These are phyloP conservation scores for Lithophane socia DNA, from an alignment of 2,888 invertebrate genomes.

Conservation along the genomic window DNA sequence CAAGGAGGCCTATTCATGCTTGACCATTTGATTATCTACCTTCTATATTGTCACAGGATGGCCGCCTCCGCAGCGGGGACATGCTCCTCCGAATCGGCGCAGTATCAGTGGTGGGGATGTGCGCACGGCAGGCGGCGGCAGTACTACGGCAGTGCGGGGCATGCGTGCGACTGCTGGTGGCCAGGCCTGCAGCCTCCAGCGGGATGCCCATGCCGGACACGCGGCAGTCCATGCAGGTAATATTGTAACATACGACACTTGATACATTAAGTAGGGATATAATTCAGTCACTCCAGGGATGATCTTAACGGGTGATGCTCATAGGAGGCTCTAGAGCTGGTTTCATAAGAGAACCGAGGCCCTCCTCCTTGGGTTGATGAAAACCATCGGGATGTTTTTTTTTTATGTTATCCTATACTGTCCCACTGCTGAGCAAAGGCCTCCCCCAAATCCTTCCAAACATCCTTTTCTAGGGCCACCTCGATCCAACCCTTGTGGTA, in stretches of 20 bases:
- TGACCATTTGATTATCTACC: too few species aligned
- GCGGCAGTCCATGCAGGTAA: constrained; percentile 55
- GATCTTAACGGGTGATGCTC: background rate
- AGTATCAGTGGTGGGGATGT: constrained; percentile 97
- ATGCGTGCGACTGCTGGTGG: constrained; percentile 96
- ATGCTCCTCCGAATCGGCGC: constrained; percentile 98
- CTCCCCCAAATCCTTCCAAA: too few species aligned
- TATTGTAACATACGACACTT: background rate
- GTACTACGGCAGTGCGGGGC: constrained; percentile 97
- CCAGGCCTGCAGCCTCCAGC: constrained; percentile 91
- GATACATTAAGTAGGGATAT: background rate
- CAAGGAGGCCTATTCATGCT: too few species aligned
- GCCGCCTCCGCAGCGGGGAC: constrained; percentile 97
- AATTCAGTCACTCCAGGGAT: background rate
- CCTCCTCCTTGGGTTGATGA: too few species aligned
- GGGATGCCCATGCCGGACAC: constrained; percentile 57
- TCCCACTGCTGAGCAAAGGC: too few species aligned
- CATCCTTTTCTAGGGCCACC: too few species aligned
- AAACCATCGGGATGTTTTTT: too few species aligned
- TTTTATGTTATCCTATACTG: too few species aligned
- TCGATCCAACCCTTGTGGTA: too few species aligned
- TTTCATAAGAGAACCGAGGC: background rate
- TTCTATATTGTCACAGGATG: constrained; percentile 91
- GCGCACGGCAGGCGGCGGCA: constrained; percentile 97
- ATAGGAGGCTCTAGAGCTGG: background rate